phyloP scores from a whole-genome alignment of 2,797 vertebrate species.

The Smutsia temminckii region DNA sequence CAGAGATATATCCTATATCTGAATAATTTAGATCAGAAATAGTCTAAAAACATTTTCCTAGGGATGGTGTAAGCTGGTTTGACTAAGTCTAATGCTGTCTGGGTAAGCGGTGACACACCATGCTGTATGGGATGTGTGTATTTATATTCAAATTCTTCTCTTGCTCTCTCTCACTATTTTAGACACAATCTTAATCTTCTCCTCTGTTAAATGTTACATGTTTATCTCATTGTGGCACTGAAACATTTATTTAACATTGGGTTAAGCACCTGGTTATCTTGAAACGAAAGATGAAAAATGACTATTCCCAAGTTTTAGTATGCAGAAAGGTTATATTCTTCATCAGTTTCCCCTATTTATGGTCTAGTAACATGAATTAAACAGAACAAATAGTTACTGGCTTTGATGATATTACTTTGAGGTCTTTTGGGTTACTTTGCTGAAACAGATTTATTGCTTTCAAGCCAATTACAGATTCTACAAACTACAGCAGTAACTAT shows the following conservation, averaged over 20 bases:
- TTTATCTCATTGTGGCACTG: background rate
- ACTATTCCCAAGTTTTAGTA: conserved; percentile 44
- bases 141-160: background rate
- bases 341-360: conserved; percentile 9
- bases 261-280: conserved; percentile 20
- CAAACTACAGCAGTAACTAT: background rate
- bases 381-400: background rate
- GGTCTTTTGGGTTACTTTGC: conserved; percentile 43
- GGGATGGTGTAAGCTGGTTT: background rate
- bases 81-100: background rate
- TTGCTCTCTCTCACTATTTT: background rate
- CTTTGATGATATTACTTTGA: conserved; percentile 30
- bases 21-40: background rate
- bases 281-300: conserved; percentile 36
- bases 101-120: background rate
- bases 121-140: background rate
- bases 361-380: conserved; percentile 32
- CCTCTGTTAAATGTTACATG: conserved; percentile 14
- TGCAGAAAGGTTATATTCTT: conserved; percentile 11
- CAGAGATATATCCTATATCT: background rate
- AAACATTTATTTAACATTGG: conserved; percentile 7
- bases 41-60: background rate
- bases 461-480: background rate
- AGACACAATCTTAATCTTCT: background rate
- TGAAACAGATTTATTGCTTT: conserved; percentile 47